Evolutionary conservation across 2,888 invertebrate species (phyloP).

Genomic region (Nymphalis polychloros): DNA sequence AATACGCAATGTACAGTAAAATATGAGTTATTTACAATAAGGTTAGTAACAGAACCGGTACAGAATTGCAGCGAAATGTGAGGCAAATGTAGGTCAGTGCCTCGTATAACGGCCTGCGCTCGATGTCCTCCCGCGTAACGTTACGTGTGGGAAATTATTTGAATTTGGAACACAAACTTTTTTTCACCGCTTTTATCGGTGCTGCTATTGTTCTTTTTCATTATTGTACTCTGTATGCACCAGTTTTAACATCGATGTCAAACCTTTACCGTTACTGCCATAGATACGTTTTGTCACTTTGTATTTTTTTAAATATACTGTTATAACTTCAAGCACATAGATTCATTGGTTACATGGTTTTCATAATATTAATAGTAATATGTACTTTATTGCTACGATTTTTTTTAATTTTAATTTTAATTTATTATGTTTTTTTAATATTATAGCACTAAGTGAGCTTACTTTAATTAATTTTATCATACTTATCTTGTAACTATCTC

Average conservation of each 20-base stretch:
- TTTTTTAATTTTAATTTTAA: too few species aligned
- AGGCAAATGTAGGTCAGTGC: constrained; percentile 76
- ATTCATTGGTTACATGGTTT: too few species aligned
- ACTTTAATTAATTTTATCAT: not conserved
- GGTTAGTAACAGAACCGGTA: constrained; percentile 66
- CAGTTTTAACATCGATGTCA: constrained; percentile 56
- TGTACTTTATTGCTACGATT: not conserved
- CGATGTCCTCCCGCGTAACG: constrained; percentile 80
- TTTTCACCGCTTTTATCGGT: constrained; percentile 67
- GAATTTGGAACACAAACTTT: constrained; percentile 75
- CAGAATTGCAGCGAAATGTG: constrained; percentile 62
- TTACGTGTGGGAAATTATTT: constrained; percentile 82
- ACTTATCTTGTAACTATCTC: not conserved
- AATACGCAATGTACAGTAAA: constrained; percentile 42
- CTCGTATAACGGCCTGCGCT: constrained; percentile 78
- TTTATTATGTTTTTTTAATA: too few species aligned
- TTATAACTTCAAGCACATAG: not conserved
- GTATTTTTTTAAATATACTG: constrained; percentile 2
- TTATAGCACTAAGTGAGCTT: not conserved
- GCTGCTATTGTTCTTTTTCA: constrained; percentile 70
- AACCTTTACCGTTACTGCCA: constrained; percentile 44
- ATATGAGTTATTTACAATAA: constrained; percentile 51
- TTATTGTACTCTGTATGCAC: constrained; percentile 61
- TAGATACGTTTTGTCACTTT: constrained; percentile 19
- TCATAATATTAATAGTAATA: not conserved